Evolutionary conservation across 2,888 invertebrate species (phyloP).

Genomic region (Hemicrepidius hirtus): DNA sequence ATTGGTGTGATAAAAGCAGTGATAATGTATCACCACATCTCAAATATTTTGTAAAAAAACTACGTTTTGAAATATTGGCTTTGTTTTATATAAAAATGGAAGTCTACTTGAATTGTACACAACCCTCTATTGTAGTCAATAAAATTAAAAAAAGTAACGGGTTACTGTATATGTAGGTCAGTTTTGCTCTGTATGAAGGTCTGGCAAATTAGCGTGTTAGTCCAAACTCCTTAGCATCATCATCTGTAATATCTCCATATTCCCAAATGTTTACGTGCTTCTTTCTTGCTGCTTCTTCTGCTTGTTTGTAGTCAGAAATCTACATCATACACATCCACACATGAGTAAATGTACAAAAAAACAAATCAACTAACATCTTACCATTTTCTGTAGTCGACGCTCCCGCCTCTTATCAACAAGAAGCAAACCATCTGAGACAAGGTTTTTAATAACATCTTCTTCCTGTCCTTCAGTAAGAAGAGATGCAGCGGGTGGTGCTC

Average conservation of each 20-base stretch:
- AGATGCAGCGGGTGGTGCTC: slow-evolving; percentile 74
- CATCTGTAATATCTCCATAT: slow-evolving; percentile 98
- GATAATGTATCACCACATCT: slow-evolving; percentile 16
- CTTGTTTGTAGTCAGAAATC: slow-evolving; percentile 86
- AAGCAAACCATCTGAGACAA: slow-evolving; percentile 91
- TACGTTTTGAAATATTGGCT: slow-evolving; percentile 28
- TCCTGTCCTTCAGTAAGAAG: slow-evolving; percentile 77
- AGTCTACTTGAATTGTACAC: slow-evolving; percentile 40
- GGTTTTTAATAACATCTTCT: slow-evolving; percentile 83
- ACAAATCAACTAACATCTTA: slow-evolving; percentile 66
- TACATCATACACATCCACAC: slow-evolving; percentile 62
- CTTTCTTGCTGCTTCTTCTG: slow-evolving; percentile 90
- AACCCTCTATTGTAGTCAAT: slow-evolving; percentile 22
- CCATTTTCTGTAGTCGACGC: slow-evolving; percentile 87
- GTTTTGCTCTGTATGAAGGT: slow-evolving; percentile 45
- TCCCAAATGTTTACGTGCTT: slow-evolving; percentile 95
- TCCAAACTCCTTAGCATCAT: slow-evolving; percentile 87
- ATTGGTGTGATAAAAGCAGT: slow-evolving; percentile 8
- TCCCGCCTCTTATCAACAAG: slow-evolving; percentile 85
- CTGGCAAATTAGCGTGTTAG: slow-evolving; percentile 41
- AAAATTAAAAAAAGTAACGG: slow-evolving; percentile 29
- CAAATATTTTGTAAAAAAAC: slow-evolving; percentile 31
- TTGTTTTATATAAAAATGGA: slow-evolving; percentile 41
- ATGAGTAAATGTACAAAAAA: background rate
- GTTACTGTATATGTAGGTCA: slow-evolving; percentile 47